phyloP scores from a whole-genome alignment of 2,797 vertebrate species.

The Danio aesculapii region DNA sequence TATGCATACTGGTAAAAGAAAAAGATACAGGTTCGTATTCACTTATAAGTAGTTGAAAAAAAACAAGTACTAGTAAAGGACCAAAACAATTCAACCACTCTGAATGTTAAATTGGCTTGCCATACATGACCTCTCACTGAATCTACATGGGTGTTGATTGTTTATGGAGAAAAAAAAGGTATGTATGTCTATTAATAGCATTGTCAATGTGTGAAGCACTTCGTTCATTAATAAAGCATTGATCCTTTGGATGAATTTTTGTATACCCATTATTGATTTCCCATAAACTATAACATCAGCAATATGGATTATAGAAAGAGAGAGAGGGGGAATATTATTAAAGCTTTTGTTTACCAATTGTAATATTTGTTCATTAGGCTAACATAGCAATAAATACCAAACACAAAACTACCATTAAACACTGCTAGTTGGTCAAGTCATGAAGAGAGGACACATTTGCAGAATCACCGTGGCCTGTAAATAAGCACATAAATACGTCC shows the following conservation, averaged over 20 bases:
- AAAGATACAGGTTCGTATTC: not conserved
- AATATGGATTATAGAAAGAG: no score
- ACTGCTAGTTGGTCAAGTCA: not conserved
- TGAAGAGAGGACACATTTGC: not conserved
- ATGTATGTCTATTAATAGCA: conserved; percentile 5
- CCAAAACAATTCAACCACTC: not conserved
- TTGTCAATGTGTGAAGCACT: not conserved
- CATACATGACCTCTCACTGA: conserved; percentile 21
- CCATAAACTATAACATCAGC: not conserved
- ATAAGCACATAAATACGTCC: conserved; percentile 10
- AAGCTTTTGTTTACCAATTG: not conserved
- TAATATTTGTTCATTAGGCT: not conserved
- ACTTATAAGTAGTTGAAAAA: not conserved
- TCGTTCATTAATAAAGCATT: not conserved
- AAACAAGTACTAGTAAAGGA: not conserved
- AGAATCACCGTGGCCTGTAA: conserved; percentile 24
- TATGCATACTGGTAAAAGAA: not conserved
- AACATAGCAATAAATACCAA: not conserved
- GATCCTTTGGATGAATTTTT: not conserved
- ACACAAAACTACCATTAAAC: not conserved
- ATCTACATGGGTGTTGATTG: conserved; percentile 5
- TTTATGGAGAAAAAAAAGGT: not conserved
- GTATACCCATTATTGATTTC: not conserved
- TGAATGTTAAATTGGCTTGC: conserved; percentile 2
- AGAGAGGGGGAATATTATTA: not conserved